These are phyloP conservation scores for Drosophila saltans DNA, from an alignment of 1,140 invertebrate genomes.

Conservation along the genomic window DNA sequence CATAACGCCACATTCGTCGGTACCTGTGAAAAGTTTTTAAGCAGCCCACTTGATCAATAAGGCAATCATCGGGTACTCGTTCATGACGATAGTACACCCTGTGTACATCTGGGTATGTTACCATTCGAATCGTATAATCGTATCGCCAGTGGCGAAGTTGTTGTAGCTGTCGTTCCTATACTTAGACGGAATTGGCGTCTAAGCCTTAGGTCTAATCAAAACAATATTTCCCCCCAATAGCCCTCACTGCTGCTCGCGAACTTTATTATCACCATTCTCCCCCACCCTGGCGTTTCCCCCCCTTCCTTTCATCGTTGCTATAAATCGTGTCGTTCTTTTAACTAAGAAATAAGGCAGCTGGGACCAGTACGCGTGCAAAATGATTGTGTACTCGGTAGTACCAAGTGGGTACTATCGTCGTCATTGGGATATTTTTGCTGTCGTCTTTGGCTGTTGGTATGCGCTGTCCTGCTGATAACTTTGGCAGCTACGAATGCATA, in stretches of 20 bases:
- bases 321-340: slow-evolving; percentile 8
- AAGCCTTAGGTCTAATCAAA: slow-evolving; percentile 54
- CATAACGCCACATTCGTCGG: background rate
- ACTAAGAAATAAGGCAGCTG: slow-evolving; percentile 21
- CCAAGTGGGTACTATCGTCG: slow-evolving; percentile 54
- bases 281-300: background rate
- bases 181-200: slow-evolving; percentile 20
- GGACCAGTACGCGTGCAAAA: slow-evolving; percentile 57
- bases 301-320: background rate
- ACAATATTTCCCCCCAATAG: slow-evolving; percentile 23
- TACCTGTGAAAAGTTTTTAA: slow-evolving; percentile 56
- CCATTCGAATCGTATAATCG: slow-evolving; percentile 26
- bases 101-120: background rate
- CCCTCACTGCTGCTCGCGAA: too few relatives aligned
- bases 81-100: background rate
- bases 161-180: slow-evolving; percentile 47
- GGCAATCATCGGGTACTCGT: slow-evolving; percentile 39
- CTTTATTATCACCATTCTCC: background rate
- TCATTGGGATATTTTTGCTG: slow-evolving; percentile 41
- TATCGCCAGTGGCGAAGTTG: slow-evolving; percentile 45
- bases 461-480: slow-evolving; percentile 52
- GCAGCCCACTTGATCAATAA: slow-evolving; percentile 59
- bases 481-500: slow-evolving; percentile 28
- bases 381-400: slow-evolving; percentile 40
- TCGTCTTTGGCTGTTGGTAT: slow-evolving; percentile 21